Conservation (phyloP, 2,113 vertebrate genomes). For the Psammodynastes pulverulentus region DNA sequence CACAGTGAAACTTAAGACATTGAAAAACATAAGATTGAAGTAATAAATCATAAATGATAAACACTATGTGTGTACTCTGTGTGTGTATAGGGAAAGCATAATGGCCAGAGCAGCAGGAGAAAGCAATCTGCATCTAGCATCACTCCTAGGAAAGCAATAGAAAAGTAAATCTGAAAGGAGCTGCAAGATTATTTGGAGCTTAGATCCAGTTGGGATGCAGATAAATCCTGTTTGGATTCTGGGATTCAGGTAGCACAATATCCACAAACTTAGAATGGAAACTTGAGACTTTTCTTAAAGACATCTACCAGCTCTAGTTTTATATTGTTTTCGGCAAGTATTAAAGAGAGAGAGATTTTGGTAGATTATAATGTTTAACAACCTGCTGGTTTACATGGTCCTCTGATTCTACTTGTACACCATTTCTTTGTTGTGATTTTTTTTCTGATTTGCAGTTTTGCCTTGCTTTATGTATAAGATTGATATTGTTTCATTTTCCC, state of each 20-base stretch:
- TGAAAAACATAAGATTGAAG: background rate
- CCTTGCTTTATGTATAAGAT: background rate
- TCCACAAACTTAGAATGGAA: background rate
- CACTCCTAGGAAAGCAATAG: background rate
- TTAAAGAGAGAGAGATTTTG: background rate
- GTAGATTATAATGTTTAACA: background rate
- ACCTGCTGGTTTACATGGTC: background rate
- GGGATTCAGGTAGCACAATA: background rate
- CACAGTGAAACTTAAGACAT: background rate
- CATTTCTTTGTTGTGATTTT: background rate
- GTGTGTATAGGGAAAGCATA: background rate
- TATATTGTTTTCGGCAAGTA: background rate
- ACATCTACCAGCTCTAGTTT: background rate
- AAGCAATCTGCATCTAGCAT: background rate
- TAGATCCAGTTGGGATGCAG: background rate
- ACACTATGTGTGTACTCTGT: background rate
- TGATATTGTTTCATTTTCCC: background rate
- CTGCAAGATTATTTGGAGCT: background rate
- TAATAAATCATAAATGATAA: background rate
- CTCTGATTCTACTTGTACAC: background rate
- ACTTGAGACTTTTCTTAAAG: background rate
- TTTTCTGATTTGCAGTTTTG: background rate
- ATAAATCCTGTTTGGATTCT: background rate
- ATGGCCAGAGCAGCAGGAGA: background rate
- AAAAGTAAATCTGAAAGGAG: background rate